Base-by-base conservation (phyloP, 37 sponge, comb jelly and placozoan genomes). In the Beroe forskalii region DNA sequence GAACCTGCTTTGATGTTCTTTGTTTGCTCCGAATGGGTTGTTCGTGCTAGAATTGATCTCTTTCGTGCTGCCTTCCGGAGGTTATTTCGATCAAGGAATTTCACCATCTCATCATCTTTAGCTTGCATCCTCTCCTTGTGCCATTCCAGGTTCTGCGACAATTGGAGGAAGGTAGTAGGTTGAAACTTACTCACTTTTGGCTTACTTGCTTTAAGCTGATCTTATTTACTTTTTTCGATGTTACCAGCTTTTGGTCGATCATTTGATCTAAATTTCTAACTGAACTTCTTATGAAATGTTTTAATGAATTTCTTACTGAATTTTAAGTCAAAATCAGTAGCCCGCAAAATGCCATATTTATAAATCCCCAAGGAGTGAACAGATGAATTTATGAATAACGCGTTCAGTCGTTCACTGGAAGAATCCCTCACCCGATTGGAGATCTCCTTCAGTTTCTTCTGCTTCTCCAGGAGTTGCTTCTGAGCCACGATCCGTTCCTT, bases 401-500 rank as follows among this genome's bases (percentile, higher is more conserved):
- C 14, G 9, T 55, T 55, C 60, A n/a, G n/a, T n/a, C n/a, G n/a
- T n/a, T n/a, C n/a, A n/a, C n/a, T n/a, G n/a, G n/a, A n/a, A n/a
- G n/a, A n/a, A 48, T 48, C 55, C 6, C 55, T 0, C 17, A 80
- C 86, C 55, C 35, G 86, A 30, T 41, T 44, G 12, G 86, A 28
- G 48, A 80, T 6, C 40, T 80, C 28, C 28, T 80, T 80, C 25
- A 42, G 4, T 25, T 37, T 32, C 38, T 37, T 32, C 30, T 80
- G 86, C 35, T 38, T 80, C 40, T 80, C 40, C 17, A 80, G 4
- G 30, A 80, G 86, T 27, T 44, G 44, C 27, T 80, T 80, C 27
- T 80, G 86, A n/a, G 86, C 44, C 4, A 80, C 86, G 1, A 80
- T 80, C 48, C 86, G 28, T 25, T 80, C 86, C 31, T 80, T 80